phyloP scores from a whole-genome alignment of 2,888 invertebrate genomes.

The Apoda limacodes region DNA sequence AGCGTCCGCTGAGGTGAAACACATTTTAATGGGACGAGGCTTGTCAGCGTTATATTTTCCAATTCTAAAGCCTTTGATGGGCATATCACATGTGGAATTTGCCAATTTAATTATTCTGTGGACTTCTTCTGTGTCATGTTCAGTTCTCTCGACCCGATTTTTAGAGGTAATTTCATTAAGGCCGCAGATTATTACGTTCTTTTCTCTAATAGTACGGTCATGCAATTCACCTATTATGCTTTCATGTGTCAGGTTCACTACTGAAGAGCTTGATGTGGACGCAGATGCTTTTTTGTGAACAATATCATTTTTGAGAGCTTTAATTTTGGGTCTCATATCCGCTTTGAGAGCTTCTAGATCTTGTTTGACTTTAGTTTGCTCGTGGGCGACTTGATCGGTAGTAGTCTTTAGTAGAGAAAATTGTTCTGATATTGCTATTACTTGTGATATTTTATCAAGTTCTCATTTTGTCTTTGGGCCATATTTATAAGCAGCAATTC shows the following conservation, averaged over 20 bases:
- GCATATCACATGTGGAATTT: slow-evolving; percentile 14
- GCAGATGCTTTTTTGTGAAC: no score
- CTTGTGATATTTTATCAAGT: no score
- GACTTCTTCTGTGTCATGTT: slow-evolving; percentile 14
- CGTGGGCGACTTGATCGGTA: no score
- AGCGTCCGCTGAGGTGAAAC: slow-evolving; percentile 9
- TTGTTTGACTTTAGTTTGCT: no score
- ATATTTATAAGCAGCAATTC: no score
- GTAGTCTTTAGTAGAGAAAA: no score
- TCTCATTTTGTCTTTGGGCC: no score
- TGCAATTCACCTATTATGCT: slow-evolving; percentile 20
- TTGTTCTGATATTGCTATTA: no score
- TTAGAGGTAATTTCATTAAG: slow-evolving; percentile 16
- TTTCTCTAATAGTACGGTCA: slow-evolving; percentile 19
- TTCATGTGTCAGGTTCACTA: slow-evolving; percentile 13
- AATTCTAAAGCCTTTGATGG: slow-evolving; percentile 17
- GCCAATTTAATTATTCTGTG: slow-evolving; percentile 9
- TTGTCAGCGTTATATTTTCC: slow-evolving; percentile 19
- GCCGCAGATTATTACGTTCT: slow-evolving; percentile 22
- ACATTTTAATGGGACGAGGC: slow-evolving; percentile 20
- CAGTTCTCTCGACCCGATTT: slow-evolving; percentile 8
- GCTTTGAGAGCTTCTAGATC: no score
- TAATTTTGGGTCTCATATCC: no score
- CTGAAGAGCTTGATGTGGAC: no score
- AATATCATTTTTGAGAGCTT: no score